Percentiles rank a stretch among this genome's conserved stretches.
phyloP scores from a whole-genome alignment of 2,888 invertebrate genomes.

The Pammene aurita region DNA sequence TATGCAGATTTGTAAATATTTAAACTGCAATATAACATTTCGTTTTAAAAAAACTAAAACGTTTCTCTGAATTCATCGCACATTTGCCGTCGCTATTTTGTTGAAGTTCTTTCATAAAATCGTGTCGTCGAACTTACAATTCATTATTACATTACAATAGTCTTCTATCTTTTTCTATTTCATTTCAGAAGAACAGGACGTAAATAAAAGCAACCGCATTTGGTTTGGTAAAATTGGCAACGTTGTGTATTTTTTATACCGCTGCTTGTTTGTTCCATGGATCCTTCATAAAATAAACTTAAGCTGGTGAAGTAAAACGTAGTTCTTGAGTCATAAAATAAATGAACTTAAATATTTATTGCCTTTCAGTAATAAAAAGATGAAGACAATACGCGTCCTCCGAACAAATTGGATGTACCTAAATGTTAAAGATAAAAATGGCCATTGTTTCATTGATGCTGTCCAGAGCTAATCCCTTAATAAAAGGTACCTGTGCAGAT shows the following conservation, averaged over 20 bases:
- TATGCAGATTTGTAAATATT: too few relatives aligned
- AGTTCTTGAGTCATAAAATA: neutral
- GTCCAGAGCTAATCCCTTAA: slow-evolving; percentile 12
- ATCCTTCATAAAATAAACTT: slow-evolving; percentile 16
- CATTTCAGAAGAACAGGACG: slow-evolving; percentile 14
- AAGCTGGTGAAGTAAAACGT: slow-evolving; percentile 5
- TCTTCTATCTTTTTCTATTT: neutral
- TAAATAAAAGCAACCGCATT: slow-evolving; percentile 3
- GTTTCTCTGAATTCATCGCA: too few relatives aligned
- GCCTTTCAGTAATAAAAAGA: neutral
- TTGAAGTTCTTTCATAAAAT: neutral
- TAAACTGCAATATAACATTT: too few relatives aligned
- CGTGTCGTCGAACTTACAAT: neutral
- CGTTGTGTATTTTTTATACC: slow-evolving; percentile 6
- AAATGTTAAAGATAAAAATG: slow-evolving; percentile 1
- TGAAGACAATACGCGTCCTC: neutral
- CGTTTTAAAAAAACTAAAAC: too few relatives aligned
- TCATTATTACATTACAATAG: neutral
- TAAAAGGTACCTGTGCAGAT: neutral
- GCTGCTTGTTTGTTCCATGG: slow-evolving; percentile 1
- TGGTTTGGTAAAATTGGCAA: slow-evolving; percentile 12
- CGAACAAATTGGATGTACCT: neutral
- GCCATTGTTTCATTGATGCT: neutral
- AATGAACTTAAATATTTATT: neutral
- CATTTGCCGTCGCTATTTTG: too few relatives aligned